Evolutionary conservation across 2,113 vertebrate genomes (phyloP), one percentile per base, ranked within the genome.

Genomic region (Climacteris rufus): DNA sequence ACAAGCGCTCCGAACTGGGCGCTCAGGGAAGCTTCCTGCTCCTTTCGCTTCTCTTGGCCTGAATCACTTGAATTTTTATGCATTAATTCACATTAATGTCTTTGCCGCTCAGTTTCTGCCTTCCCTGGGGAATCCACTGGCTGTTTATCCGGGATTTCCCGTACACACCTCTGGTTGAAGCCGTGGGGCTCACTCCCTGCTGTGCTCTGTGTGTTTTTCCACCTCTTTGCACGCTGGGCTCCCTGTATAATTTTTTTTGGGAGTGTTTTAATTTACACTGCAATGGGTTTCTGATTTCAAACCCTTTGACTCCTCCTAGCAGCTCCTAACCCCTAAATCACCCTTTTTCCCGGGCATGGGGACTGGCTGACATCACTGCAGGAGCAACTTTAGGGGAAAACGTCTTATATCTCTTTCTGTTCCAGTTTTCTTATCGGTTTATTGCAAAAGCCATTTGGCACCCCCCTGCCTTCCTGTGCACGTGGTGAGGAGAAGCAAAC

Each of bases 291-390:
- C 68, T 20, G 24, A 0, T 49, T 75, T 75, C 49, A 40, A 85
- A 52, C 44, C 2, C 0, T 69, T 40, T 9, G 54, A 40, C 85
- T 65, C 30, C n/a, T 86, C n/a, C 12, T 10, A n/a, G 22, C n/a
- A 47, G 11, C 39, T 69, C 23, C 70, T 56, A 30, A 37, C 10
- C 13, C 57, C 69, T 44, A 2, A 61, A 83, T 31, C 0, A 5
- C 0, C 19, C 13, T 45, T 57, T 21, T 19, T 30, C 22, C 31
- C 1, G 0, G 37, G 35, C n/a, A 63, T 37, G 53, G 16, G 33
- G 1, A 0, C 19, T 19, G 57, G 22, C 31, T 22, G 24, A 14
- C 86, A 80, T 64, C 33, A 2, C 52, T 3, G 25, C 45, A 4
- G 54, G 66, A 19, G 17, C 42, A 23, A 10, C 10, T 83, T 63